Evolutionary conservation across 1,140 invertebrate genomes (phyloP).

Genomic region (Scaptomyza graminum): DNA sequence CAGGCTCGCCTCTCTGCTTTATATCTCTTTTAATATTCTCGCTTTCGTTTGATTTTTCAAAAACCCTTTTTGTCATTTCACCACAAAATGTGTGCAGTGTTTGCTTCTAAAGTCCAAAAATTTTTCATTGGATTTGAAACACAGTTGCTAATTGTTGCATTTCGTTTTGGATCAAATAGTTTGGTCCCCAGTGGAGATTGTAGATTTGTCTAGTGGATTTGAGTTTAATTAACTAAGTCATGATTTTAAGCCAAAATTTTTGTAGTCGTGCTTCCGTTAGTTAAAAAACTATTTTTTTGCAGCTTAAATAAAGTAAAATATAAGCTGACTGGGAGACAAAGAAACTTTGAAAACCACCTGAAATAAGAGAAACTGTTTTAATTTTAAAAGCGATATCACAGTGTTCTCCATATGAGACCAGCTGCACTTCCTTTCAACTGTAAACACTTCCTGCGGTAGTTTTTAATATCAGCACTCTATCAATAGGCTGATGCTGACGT

Average conservation of each 20-base stretch:
- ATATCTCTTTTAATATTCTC: background rate
- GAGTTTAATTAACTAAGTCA: too few species aligned
- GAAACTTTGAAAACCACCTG: background rate
- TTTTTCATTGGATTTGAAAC: constrained; percentile 13
- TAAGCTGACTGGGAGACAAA: too few species aligned
- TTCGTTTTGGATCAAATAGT: background rate
- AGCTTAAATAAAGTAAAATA: too few species aligned
- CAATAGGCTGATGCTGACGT: constrained; percentile 50
- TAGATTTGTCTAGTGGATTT: too few species aligned
- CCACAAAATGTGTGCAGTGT: background rate
- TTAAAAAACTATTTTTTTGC: too few species aligned
- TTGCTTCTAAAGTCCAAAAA: too few species aligned
- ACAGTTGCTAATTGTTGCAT: constrained; percentile 25
- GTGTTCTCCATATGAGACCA: background rate
- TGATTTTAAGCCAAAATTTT: too few species aligned
- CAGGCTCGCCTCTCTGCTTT: background rate
- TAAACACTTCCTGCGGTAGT: constrained; percentile 4
- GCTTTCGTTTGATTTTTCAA: background rate
- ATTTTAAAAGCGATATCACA: background rate
- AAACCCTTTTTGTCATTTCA: background rate
- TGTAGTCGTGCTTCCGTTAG: too few species aligned
- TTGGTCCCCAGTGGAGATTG: too few species aligned
- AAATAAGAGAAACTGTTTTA: background rate
- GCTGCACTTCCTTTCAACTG: constrained; percentile 8
- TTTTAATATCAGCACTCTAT: constrained; percentile 16